A percentile compares a stretch with the other conserved stretches of the same genome.
Evolutionary conservation across 2,797 vertebrate species (phyloP).

Genomic region (Lithobates pipiens): DNA sequence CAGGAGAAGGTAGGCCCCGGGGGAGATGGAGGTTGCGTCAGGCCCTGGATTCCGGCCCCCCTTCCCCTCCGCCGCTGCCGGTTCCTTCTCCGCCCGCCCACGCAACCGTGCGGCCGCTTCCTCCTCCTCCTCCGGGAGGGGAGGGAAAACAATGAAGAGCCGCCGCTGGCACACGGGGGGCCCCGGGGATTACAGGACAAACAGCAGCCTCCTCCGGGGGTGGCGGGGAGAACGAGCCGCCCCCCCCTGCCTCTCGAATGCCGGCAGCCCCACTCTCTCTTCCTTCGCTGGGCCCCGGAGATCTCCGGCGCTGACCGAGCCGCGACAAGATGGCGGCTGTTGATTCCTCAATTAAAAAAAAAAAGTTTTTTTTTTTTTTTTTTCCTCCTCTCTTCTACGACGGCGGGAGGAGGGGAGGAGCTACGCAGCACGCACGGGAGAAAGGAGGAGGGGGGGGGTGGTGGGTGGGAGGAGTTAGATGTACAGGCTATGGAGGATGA

Average conservation of each 20-base stretch:
- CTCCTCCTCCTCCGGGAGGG: slow-evolving; percentile 52
- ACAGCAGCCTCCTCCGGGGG: not conserved
- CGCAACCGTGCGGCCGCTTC: slow-evolving; percentile 47
- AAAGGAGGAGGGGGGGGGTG: too few relatives aligned
- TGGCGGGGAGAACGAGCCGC: not conserved
- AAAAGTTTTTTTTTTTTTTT: slow-evolving; percentile 70
- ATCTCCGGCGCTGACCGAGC: slow-evolving; percentile 71
- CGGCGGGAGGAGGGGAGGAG: slow-evolving; percentile 75
- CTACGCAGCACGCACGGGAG: slow-evolving; percentile 69
- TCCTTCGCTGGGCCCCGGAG: slow-evolving; percentile 62
- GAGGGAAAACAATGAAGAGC: slow-evolving; percentile 56
- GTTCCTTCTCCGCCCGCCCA: slow-evolving; percentile 51
- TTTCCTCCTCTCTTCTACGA: slow-evolving; percentile 72
- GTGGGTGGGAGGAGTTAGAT: not conserved
- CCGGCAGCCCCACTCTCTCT: slow-evolving; percentile 60
- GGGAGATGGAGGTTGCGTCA: slow-evolving; percentile 62
- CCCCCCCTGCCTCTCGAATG: not conserved
- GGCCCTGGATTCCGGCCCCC: slow-evolving; percentile 65
- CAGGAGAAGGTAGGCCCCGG: slow-evolving; percentile 61
- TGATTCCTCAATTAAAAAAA: slow-evolving; percentile 95
- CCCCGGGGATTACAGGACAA: not conserved
- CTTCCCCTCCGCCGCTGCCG: slow-evolving; percentile 66
- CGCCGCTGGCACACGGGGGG: not conserved
- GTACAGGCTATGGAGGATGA: slow-evolving; percentile 10
- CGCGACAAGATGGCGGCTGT: slow-evolving; percentile 95